phyloP scores from a whole-genome alignment of 2,888 invertebrate species.

The Petrolisthes manimaculis region DNA sequence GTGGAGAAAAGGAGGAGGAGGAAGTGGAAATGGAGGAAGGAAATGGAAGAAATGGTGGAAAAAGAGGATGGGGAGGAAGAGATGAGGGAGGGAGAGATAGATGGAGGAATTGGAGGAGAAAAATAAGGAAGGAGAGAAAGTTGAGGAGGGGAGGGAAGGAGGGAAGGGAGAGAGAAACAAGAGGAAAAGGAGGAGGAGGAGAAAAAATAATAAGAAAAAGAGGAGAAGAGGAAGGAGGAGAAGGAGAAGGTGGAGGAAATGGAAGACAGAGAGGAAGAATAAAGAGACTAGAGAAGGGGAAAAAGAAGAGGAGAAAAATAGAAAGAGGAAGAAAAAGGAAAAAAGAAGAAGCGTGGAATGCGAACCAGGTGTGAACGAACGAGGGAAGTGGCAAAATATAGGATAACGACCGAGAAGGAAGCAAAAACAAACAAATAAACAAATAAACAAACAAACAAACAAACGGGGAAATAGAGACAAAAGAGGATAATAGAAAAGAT shows the following conservation, averaged over 20 bases:
- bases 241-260: not conserved
- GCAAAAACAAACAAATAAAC: too few relatives aligned
- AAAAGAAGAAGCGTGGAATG: not conserved
- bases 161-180: not conserved
- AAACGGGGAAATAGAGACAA: not conserved
- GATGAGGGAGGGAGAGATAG: not conserved
- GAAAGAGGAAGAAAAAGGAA: too few relatives aligned
- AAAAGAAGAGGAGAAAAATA: not conserved
- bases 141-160: not conserved
- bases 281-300: not conserved
- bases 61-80: not conserved
- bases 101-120: not conserved
- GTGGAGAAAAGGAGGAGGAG: not conserved
- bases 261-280: not conserved
- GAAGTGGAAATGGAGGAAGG: too few relatives aligned
- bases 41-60: not conserved
- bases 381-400: too few relatives aligned
- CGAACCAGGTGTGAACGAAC: too few relatives aligned
- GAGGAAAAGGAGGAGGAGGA: not conserved
- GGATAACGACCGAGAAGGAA: too few relatives aligned
- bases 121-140: not conserved
- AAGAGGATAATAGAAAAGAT: not conserved
- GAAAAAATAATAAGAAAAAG: not conserved
- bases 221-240: constrained; percentile 6
- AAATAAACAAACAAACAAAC: too few relatives aligned